Base-by-base conservation (phyloP, 2,888 invertebrate species). In the Chamaedrilus cognettii region DNA sequence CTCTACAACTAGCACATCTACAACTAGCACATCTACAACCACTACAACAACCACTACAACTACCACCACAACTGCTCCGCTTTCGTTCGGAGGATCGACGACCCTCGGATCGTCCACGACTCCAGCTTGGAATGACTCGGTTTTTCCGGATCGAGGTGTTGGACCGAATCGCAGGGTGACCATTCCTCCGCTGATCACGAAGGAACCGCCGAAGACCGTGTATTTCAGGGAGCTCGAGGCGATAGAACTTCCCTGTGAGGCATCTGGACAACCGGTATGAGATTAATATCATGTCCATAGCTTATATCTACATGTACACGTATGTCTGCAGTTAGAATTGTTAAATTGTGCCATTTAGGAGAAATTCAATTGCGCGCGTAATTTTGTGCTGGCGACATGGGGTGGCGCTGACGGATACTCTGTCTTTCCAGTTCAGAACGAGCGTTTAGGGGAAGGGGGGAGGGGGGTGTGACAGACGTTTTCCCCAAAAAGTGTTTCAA, bases 241-340 rank as follows among this genome's bases (percentile, higher is more conserved):
- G 79, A 81, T 82, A 57, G 90, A 90, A 79, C 92, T 99, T 75
- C 94, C 96, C 85, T 99, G 98, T 84, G 94, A 94, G 85, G 98
- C 98, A 19, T 91, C 92, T 83, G 97, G 96, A 76, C n/a, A n/a
- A n/a, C n/a, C n/a, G n/a, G 93, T 95, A n/a, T n/a, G n/a, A n/a
- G n/a, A n/a, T n/a, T n/a, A n/a, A n/a, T n/a, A n/a, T n/a, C n/a
- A n/a, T n/a, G n/a, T n/a, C n/a, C n/a, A n/a, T n/a, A n/a, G n/a
- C n/a, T n/a, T n/a, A n/a, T n/a, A n/a, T n/a, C n/a, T n/a, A n/a
- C n/a, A n/a, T n/a, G n/a, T n/a, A n/a, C n/a, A n/a, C n/a, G n/a
- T n/a, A n/a, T n/a, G n/a, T n/a, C n/a, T n/a, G n/a, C n/a, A n/a
- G n/a, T n/a, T n/a, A n/a, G n/a, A n/a, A n/a, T n/a, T n/a, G n/a